Evolutionary conservation across 2,888 invertebrate species (phyloP), one percentile per base, ranked within the genome.

Genomic region (Pachymerium ferrugineum): DNA sequence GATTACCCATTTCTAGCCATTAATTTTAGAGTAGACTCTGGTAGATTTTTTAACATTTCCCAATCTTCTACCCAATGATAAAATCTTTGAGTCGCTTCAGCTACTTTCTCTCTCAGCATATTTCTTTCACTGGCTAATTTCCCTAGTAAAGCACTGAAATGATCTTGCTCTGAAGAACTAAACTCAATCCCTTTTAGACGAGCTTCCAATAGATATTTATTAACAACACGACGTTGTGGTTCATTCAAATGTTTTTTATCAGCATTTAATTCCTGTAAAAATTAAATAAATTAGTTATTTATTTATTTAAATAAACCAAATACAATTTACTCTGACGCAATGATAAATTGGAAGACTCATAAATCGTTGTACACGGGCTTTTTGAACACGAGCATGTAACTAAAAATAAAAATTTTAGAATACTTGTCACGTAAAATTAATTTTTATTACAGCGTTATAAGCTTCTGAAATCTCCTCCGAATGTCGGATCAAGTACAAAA

Each of bases 171-270:
- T 0, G 83, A 83, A 0, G 86, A 85, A 67, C 84, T 82, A 0
- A 94, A 82, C 68, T 89, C 89, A 62, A 94, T 83, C 0, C 95
- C 96, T 81, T 93, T 93, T 1, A 95, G 84, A 80, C 87, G 88
- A 2, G 92, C 93, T 84, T 96, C 95, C 16, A 93, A 82, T 73
- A 89, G 81, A 81, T 89, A 93, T 83, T 94, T 94, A 70, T 89
- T 85, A 10, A 94, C 83, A 12, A 95, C 83, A 76, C 92, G 86
- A 76, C 85, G 86, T 81, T 94, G 83, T 19, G 78, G 76, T 86
- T 83, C 90, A 88, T 78, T 87, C 85, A 77, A 82, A 83, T 75
- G 84, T 77, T 75, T 78, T 75, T 76, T 81, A 79, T 77, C 79
- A 33, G 79, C 79, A 70, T 82, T 79, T 70, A 84, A 79, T 78